These are phyloP conservation scores for Lagocephalus sceleratus DNA, from an alignment of 2,797 vertebrate species.

Conservation along the genomic window DNA sequence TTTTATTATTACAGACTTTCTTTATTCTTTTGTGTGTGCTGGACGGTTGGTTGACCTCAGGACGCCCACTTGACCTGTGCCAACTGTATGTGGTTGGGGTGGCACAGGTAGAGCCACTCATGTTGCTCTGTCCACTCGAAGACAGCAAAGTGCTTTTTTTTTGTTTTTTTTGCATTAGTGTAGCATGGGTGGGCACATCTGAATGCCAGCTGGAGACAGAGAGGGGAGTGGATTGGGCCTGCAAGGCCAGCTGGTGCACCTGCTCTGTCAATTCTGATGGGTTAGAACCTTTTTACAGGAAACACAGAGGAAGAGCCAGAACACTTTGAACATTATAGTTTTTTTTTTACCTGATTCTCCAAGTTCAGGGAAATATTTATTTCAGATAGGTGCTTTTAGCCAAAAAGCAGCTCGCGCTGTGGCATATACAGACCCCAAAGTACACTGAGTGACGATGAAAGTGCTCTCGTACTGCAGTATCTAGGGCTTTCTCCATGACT, in stretches of 20 bases:
- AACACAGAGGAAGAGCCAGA: not conserved
- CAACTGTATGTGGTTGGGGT: not conserved
- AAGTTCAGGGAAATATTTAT: no score
- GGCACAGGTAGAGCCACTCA: not conserved
- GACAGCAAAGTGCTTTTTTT: not conserved
- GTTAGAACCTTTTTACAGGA: constrained; percentile 34
- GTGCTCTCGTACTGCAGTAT: no score
- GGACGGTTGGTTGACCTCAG: not conserved
- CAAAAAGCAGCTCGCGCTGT: no score
- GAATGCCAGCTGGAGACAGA: constrained; percentile 50
- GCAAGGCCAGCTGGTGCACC: constrained; percentile 57
- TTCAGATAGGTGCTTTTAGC: no score
- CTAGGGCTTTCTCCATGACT: no score
- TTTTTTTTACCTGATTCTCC: not conserved
- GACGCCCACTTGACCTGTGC: not conserved
- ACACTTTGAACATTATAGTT: not conserved
- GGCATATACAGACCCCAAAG: no score
- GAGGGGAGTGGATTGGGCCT: constrained; percentile 42
- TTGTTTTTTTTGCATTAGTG: constrained; percentile 18
- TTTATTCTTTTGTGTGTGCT: not conserved
- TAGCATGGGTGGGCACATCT: constrained; percentile 27
- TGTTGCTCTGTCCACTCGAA: constrained; percentile 2
- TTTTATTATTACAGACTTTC: not conserved
- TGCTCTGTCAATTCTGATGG: constrained; percentile 30
- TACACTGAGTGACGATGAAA: no score